Percentiles rank a stretch among this genome's conserved stretches.
These are phyloP conservation scores for Azemiops feae DNA, from an alignment of 2,113 vertebrate genomes.

Conservation along the genomic window DNA sequence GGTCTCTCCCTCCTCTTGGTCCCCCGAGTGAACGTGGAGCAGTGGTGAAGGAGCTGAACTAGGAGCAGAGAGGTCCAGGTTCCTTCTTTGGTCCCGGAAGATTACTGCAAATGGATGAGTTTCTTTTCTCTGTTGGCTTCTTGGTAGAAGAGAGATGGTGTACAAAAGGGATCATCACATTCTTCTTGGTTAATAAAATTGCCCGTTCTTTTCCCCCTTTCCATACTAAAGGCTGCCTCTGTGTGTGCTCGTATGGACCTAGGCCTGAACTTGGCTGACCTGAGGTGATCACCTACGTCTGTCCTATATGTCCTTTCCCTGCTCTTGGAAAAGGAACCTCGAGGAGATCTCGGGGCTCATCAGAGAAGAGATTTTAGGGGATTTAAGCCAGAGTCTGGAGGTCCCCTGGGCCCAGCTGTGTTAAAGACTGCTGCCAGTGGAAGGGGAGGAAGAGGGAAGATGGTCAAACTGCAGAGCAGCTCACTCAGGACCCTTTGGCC, in stretches of 20 bases:
- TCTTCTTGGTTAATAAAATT: not conserved
- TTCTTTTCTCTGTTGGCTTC: not conserved
- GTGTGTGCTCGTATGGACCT: accelerated
- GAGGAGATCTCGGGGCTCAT: not conserved
- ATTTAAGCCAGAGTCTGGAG: not conserved
- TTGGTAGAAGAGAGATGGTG: not conserved
- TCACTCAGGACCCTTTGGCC: not conserved
- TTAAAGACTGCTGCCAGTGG: not conserved
- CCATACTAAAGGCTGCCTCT: not conserved
- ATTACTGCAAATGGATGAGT: not conserved
- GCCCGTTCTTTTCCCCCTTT: not conserved
- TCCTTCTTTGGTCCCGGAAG: not conserved
- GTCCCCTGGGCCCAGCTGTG: not conserved
- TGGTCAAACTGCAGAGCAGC: not conserved
- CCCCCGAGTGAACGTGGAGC: not conserved
- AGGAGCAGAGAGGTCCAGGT: not conserved
- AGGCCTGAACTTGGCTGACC: not conserved
- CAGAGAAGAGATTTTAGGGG: not conserved
- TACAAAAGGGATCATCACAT: not conserved
- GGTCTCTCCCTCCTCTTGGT: not conserved
- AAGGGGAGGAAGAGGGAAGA: not conserved
- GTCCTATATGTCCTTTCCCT: not conserved
- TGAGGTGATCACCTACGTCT: not conserved
- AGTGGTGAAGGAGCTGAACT: not conserved
- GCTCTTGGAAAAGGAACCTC: not conserved